Evolutionary conservation across 2,113 vertebrate genomes (phyloP), one percentile per base, ranked within the genome.

Genomic region (Polyodon spathula): DNA sequence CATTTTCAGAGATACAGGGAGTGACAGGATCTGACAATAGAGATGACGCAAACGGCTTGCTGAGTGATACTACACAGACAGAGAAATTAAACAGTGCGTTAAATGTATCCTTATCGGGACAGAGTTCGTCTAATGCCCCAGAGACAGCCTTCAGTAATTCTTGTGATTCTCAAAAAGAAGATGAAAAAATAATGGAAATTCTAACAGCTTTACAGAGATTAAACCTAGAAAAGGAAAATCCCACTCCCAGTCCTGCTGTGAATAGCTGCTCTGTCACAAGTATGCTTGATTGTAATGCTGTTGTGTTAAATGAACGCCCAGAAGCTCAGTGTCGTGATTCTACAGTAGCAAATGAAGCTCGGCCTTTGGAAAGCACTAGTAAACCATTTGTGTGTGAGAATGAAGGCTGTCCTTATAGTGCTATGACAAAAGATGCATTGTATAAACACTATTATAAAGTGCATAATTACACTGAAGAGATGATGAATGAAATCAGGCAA

Each of bases 401-500:
- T 37, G 80, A 85, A 0, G 83, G 81, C 46, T 98, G 95, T 70
- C 73, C 40, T 51, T 97, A 94, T 5, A 92, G 88, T 65, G 89
- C 94, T 2, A 87, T 93, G 86, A 95, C 95, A 57, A 87, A 92
- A 67, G 95, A 97, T 1, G 89, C 92, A 0, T 79, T 97, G 6
- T 95, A 94, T 76, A 98, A 89, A 71, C 95, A 98, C 73, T 93
- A 97, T 39, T 82, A 86, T 40, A 97, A 94, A 79, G 68, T 82
- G 38, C 95, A 98, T 68, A 88, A 88, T 17, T 98, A 95, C 63
- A 89, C 86, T 27, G 68, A 87, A 40, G 91, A 95, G 42, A 95
- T 92, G 92, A 88, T 98, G 37, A 81, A 88, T 59, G 86, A 82
- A 66, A 87, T 93, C 54, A 96, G 93, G 74, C 97, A 93, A 59